These are phyloP conservation scores for Epinephelus moara DNA, from an alignment of 2,113 vertebrate genomes.

Conservation along the genomic window DNA sequence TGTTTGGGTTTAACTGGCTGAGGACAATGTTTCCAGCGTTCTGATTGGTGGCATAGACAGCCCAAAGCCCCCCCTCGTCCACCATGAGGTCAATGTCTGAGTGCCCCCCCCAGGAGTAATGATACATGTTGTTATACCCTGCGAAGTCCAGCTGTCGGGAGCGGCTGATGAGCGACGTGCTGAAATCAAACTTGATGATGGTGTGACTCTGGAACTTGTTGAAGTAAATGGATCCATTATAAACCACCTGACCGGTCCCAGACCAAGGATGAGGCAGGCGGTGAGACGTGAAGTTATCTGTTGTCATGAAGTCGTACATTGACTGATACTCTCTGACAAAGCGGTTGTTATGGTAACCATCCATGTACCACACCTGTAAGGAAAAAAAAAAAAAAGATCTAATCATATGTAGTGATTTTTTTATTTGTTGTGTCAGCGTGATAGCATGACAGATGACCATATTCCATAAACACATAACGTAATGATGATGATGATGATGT, in stretches of 20 bases:
- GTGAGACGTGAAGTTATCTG: conserved; percentile 78
- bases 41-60: conserved; percentile 76
- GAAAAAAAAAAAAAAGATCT: background rate
- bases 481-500: background rate
- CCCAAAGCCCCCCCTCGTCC: conserved; percentile 77
- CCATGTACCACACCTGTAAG: conserved; percentile 76
- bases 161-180: conserved; percentile 67
- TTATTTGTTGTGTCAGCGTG: too few relatives aligned
- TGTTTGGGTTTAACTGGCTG: conserved; percentile 71
- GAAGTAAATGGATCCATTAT: conserved; percentile 76
- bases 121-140: conserved; percentile 78
- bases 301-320: conserved; percentile 66
- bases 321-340: conserved; percentile 76
- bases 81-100: conserved; percentile 79
- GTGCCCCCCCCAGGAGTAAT: conserved; percentile 76
- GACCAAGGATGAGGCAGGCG: conserved; percentile 79
- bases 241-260: conserved; percentile 74
- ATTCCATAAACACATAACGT: background rate
- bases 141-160: conserved; percentile 72
- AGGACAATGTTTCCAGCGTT: conserved; percentile 77
- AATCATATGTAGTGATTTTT: background rate
- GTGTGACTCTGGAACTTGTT: conserved; percentile 80
- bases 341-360: conserved; percentile 78
- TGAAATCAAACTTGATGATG: conserved; percentile 74
- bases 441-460: too few relatives aligned